Conservation (phyloP, 2,797 vertebrate genomes). For the Enteromius fasciolatus region DNA sequence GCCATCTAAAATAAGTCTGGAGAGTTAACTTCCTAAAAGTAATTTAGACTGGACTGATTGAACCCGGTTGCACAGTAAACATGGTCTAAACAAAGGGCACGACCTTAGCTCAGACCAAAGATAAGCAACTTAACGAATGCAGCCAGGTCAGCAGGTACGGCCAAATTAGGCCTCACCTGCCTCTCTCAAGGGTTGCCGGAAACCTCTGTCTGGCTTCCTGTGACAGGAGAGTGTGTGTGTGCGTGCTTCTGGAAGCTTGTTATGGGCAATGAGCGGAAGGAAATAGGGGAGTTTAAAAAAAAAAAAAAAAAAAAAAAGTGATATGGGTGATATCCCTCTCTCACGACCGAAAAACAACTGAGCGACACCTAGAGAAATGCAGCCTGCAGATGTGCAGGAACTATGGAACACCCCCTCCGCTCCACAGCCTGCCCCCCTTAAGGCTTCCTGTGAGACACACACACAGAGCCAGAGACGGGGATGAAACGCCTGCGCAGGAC, state of each 20-base stretch:
- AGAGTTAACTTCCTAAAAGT: conserved; percentile 23
- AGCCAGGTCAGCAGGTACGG: conserved; percentile 56
- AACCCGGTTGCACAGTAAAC: conserved; percentile 16
- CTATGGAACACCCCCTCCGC: conserved; percentile 60
- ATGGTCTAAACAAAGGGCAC: conserved; percentile 12
- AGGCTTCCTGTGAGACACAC: conserved; percentile 74
- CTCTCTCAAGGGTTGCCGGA: conserved; percentile 62
- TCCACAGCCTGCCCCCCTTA: conserved; percentile 49
- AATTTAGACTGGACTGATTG: conserved; percentile 10
- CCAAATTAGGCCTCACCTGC: conserved; percentile 52
- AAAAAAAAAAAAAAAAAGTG: conserved; percentile 53
- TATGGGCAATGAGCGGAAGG: conserved; percentile 73
- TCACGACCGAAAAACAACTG: conserved; percentile 77
- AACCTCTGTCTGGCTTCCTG: conserved; percentile 70
- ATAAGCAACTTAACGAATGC: conserved; percentile 35
- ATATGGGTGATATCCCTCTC: conserved; percentile 73
- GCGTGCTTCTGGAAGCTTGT: conserved; percentile 54
- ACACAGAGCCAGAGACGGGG: conserved; percentile 66
- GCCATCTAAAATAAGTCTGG: conserved; percentile 32
- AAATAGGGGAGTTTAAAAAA: conserved; percentile 59
- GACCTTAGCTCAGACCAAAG: conserved; percentile 34
- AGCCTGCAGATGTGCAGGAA: conserved; percentile 83
- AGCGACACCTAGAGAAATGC: conserved; percentile 69
- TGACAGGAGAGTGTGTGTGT: conserved; percentile 61
- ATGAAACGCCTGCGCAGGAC: conserved; percentile 77